Conservation (phyloP, 2,113 vertebrate species). For the Seriola rivoliana region DNA sequence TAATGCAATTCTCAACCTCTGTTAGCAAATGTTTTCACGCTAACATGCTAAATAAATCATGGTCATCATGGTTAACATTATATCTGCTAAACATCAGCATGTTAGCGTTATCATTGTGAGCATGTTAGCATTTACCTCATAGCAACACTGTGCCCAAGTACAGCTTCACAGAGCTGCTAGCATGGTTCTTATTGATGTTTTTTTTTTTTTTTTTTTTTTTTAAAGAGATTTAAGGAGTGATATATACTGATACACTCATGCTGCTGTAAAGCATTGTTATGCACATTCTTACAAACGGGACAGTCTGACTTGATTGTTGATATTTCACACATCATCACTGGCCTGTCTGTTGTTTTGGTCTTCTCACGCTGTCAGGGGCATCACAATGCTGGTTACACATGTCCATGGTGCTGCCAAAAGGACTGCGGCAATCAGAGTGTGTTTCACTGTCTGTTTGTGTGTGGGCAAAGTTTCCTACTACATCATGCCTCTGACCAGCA, state of each 20-base stretch:
- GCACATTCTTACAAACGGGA: not conserved
- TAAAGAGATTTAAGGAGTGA: not conserved
- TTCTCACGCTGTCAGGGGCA: slow-evolving; percentile 42
- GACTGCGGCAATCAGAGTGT: slow-evolving; percentile 25
- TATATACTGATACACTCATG: not conserved
- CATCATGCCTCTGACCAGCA: slow-evolving; percentile 21
- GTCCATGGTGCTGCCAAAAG: slow-evolving; percentile 35
- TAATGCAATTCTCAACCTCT: not conserved
- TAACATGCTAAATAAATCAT: not conserved
- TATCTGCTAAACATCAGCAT: not conserved
- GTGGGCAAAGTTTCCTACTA: slow-evolving; percentile 45
- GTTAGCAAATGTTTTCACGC: not conserved
- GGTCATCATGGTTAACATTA: not conserved
- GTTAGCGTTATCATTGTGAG: not conserved
- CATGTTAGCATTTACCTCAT: not conserved
- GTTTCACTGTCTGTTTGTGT: slow-evolving; percentile 18
- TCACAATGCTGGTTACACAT: slow-evolving; percentile 44
- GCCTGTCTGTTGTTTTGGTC: slow-evolving; percentile 26
- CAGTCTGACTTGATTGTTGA: not conserved
- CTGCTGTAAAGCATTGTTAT: not conserved
- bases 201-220: too few relatives aligned
- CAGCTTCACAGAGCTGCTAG: not conserved
- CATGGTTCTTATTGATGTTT: too few relatives aligned
- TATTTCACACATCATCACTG: slow-evolving; percentile 1
- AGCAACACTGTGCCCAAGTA: not conserved